These are phyloP conservation scores for Catocala nupta DNA, from an alignment of 2,888 invertebrate genomes.

Conservation along the genomic window DNA sequence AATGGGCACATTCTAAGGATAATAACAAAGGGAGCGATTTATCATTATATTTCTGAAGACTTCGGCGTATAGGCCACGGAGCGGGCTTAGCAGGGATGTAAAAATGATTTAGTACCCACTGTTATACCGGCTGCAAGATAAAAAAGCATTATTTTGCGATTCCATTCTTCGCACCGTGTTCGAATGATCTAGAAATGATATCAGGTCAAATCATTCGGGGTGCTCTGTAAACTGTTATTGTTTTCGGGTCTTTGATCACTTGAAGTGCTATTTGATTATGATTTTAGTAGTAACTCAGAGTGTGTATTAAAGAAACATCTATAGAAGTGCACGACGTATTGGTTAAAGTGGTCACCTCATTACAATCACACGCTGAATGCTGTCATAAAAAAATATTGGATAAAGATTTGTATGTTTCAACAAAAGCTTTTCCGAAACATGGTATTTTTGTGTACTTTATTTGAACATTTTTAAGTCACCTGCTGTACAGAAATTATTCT, in stretches of 20 bases:
- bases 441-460: too few species aligned
- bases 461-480: too few species aligned
- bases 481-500: too few species aligned
- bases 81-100: slow-evolving; percentile 46
- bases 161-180: slow-evolving; percentile 19
- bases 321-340: too few species aligned
- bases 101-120: slow-evolving; percentile 51
- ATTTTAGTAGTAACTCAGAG: too few species aligned
- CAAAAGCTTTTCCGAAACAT: too few species aligned
- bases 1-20: slow-evolving; percentile 31
- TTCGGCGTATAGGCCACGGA: slow-evolving; percentile 43
- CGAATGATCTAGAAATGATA: slow-evolving; percentile 35
- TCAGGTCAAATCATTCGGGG: slow-evolving; percentile 16
- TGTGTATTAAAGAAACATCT: too few species aligned
- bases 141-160: slow-evolving; percentile 46
- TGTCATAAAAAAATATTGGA: too few species aligned
- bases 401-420: too few species aligned
- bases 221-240: slow-evolving; percentile 1
- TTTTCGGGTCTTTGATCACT: neutral
- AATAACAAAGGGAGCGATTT: slow-evolving; percentile 43
- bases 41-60: slow-evolving; percentile 50
- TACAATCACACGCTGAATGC: too few species aligned
- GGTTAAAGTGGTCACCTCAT: too few species aligned
- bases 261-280: too few species aligned
- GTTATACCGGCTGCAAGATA: slow-evolving; percentile 23